phyloP scores from a whole-genome alignment of 2,888 invertebrate genomes.

The Limnephilus marmoratus region DNA sequence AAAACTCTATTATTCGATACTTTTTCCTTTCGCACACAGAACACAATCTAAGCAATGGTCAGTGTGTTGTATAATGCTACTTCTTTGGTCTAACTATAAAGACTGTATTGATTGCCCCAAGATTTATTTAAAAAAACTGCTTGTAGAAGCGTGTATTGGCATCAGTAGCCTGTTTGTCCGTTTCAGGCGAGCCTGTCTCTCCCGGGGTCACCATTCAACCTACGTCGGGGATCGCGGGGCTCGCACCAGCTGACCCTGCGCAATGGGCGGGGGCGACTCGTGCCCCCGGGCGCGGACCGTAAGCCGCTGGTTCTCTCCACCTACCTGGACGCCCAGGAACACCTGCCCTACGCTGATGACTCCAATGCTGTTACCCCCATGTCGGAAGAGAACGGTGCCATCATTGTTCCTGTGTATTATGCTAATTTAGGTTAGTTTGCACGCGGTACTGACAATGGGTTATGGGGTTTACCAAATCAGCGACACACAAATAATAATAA shows the following conservation, averaged over 20 bases:
- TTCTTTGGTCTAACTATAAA: not conserved
- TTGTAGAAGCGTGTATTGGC: not conserved
- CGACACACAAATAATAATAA: not conserved
- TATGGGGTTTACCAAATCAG: not conserved
- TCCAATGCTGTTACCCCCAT: conserved; percentile 98
- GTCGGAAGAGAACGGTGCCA: conserved; percentile 98
- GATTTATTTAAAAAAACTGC: not conserved
- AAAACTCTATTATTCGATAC: not conserved
- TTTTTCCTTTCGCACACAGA: not conserved
- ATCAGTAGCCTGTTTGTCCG: not conserved
- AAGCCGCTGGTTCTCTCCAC: conserved; percentile 96
- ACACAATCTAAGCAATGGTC: not conserved
- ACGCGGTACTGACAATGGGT: conserved; percentile 46
- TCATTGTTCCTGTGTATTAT: conserved; percentile 94
- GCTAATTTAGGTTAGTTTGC: conserved; percentile 84
- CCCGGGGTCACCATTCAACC: conserved; percentile 97
- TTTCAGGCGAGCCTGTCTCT: conserved; percentile 95
- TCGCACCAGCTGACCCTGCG: conserved; percentile 95
- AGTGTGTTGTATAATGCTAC: not conserved
- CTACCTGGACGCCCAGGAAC: conserved; percentile 95
- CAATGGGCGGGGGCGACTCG: conserved; percentile 88
- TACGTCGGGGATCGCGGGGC: conserved; percentile 92
- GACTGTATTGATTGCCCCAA: not conserved
- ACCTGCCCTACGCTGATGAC: conserved; percentile 97
- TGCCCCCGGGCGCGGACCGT: conserved; percentile 90